phyloP scores from a whole-genome alignment of 2,888 invertebrate species.

The Oligia latruncula region DNA sequence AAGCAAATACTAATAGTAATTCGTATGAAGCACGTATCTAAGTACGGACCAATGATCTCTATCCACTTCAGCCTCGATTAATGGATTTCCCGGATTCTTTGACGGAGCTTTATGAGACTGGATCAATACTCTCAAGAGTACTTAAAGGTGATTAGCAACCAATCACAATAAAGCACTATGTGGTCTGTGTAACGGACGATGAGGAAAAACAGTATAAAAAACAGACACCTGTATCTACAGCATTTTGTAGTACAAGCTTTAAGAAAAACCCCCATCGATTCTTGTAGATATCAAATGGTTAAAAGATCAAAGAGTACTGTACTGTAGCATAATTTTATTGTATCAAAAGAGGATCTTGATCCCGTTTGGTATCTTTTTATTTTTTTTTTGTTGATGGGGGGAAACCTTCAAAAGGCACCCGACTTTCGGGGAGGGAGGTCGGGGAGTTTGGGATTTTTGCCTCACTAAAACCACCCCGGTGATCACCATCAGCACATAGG shows the following conservation, averaged over 20 bases:
- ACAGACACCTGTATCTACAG: not conserved
- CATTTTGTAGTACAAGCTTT: not conserved
- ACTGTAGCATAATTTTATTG: not conserved
- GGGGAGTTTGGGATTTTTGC: too few relatives aligned
- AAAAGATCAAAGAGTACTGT: too few relatives aligned
- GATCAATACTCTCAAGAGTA: slow-evolving; percentile 39
- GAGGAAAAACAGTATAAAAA: not conserved
- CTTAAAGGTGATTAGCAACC: slow-evolving; percentile 26
- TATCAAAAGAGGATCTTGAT: not conserved
- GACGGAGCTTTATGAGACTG: not conserved
- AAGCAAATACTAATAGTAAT: not conserved
- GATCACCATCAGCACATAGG: too few relatives aligned
- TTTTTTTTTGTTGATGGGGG: too few relatives aligned
- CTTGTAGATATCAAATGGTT: not conserved
- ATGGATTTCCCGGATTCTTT: slow-evolving; percentile 23
- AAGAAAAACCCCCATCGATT: not conserved
- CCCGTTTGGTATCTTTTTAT: too few relatives aligned
- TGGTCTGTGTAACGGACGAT: slow-evolving; percentile 1
- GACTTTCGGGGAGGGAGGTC: too few relatives aligned
- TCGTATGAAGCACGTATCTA: not conserved
- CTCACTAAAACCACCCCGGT: too few relatives aligned
- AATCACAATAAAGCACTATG: slow-evolving; percentile 14
- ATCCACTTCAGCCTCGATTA: slow-evolving; percentile 30
- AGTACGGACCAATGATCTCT: slow-evolving; percentile 23
- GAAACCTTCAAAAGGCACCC: too few relatives aligned